phyloP scores from a whole-genome alignment of 1,140 invertebrate genomes.

The Pachypeltis micranthus region DNA sequence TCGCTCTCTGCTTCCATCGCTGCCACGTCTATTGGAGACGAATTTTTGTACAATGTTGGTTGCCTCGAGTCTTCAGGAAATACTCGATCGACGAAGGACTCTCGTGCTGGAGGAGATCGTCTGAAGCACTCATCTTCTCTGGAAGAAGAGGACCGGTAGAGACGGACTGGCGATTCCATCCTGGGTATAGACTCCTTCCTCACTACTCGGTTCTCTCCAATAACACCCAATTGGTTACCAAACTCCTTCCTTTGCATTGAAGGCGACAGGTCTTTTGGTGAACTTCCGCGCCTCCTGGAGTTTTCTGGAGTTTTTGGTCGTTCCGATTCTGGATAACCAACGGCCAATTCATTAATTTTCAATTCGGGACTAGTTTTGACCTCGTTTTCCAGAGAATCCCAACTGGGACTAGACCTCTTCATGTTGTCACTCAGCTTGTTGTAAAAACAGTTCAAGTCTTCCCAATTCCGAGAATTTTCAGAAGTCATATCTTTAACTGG shows the following conservation, averaged over 20 bases:
- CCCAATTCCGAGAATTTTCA: background rate
- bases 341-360: background rate
- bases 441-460: background rate
- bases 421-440: background rate
- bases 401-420: background rate
- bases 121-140: background rate
- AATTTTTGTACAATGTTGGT: background rate
- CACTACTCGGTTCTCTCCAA: background rate
- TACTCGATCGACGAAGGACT: background rate
- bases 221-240: background rate
- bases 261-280: background rate
- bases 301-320: background rate
- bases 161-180: background rate
- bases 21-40: slow-evolving; percentile 6
- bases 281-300: background rate
- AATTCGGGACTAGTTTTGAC: background rate
- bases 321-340: background rate
- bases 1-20: slow-evolving; percentile 42
- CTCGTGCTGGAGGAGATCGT: background rate
- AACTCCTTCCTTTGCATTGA: background rate
- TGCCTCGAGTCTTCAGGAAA: background rate
- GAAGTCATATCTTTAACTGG: background rate
- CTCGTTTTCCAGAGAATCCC: background rate
- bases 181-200: background rate
- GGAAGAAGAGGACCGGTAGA: slow-evolving; percentile 2